Percentiles rank a stretch among this genome's conserved stretches.
phyloP scores from a whole-genome alignment of 2,888 invertebrate species.

The Ptilodon capucinus region DNA sequence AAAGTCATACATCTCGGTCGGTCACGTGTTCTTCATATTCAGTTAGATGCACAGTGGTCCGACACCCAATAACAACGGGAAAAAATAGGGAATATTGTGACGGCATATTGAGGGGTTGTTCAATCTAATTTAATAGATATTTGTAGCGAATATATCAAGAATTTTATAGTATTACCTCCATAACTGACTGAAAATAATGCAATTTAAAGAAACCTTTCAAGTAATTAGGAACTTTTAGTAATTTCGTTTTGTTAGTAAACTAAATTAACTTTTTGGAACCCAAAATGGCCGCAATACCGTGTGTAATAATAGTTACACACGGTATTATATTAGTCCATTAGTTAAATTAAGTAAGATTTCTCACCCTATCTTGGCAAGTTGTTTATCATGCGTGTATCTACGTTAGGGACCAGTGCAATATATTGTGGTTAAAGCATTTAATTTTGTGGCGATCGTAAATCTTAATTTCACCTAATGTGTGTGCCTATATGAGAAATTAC shows the following conservation, averaged over 20 bases:
- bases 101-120: conserved; percentile 35
- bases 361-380: conserved; percentile 68
- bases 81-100: conserved; percentile 40
- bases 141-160: neutral
- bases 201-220: conserved; percentile 34
- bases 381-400: conserved; percentile 70
- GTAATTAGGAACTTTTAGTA: conserved; percentile 47
- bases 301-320: no score
- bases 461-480: conserved; percentile 65
- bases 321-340: conserved; percentile 71
- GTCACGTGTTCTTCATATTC: conserved; percentile 65
- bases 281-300: conserved; percentile 44
- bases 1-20: conserved; percentile 56
- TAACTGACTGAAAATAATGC: conserved; percentile 12
- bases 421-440: conserved; percentile 76
- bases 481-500: neutral
- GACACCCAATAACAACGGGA: conserved; percentile 38
- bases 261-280: conserved; percentile 35
- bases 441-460: conserved; percentile 67
- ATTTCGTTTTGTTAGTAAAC: conserved; percentile 40
- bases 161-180: neutral
- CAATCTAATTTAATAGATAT: conserved; percentile 23
- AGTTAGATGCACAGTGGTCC: conserved; percentile 44
- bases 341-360: conserved; percentile 78
- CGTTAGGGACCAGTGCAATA: conserved; percentile 66